Percentiles rank a stretch among this genome's conserved stretches.
These are phyloP conservation scores for Galerucella nymphaeae DNA, from an alignment of 2,888 invertebrate species.

Conservation along the genomic window DNA sequence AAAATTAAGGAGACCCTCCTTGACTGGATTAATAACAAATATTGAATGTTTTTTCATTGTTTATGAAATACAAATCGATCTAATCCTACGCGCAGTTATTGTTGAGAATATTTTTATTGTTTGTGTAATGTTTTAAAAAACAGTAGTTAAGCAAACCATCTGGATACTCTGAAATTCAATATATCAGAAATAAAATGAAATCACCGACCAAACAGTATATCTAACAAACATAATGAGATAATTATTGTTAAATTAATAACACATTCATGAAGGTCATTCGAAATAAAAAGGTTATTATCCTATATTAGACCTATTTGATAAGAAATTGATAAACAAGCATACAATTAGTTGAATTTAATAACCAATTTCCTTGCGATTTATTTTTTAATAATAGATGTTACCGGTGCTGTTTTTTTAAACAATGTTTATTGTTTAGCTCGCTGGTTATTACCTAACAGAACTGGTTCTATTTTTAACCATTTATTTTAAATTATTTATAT, in stretches of 20 bases:
- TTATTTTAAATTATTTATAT: too few species aligned
- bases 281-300: constrained; percentile 11
- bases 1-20: background rate
- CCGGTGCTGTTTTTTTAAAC: too few species aligned
- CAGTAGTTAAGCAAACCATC: constrained; percentile 7
- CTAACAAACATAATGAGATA: background rate
- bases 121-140: background rate
- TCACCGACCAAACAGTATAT: background rate
- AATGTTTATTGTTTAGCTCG: too few species aligned
- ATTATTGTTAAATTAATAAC: constrained; percentile 12
- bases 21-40: constrained; percentile 8
- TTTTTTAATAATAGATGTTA: too few species aligned
- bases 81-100: too few species aligned
- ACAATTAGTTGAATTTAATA: background rate
- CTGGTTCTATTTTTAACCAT: too few species aligned
- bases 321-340: background rate
- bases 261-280: constrained; percentile 6
- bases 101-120: background rate
- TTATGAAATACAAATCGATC: too few species aligned
- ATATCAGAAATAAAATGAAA: background rate
- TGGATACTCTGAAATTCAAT: constrained; percentile 4
- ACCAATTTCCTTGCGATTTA: too few species aligned
- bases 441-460: too few species aligned
- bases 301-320: constrained; percentile 6
- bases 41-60: too few species aligned